Evolutionary conservation across 2,797 vertebrate genomes (phyloP).

Genomic region (Pitangus sulphuratus): DNA sequence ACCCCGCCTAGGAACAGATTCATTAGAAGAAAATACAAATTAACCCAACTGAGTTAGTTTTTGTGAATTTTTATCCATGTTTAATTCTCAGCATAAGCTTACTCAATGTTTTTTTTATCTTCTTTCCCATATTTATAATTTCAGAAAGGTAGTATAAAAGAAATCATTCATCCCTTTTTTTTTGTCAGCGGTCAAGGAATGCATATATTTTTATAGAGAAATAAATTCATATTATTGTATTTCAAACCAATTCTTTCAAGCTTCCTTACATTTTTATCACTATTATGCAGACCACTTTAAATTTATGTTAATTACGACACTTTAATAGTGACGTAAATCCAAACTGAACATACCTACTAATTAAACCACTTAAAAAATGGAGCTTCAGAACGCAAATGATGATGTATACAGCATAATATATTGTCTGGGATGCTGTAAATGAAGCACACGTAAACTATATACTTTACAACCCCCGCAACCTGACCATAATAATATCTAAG

Average conservation of each 20-base stretch:
- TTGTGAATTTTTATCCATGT: neutral
- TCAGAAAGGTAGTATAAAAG: neutral
- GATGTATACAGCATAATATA: neutral
- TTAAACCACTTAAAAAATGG: neutral
- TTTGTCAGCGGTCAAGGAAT: neutral
- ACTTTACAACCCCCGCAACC: neutral
- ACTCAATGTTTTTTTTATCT: neutral
- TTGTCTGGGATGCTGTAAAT: neutral
- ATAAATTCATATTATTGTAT: neutral
- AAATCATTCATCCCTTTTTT: neutral
- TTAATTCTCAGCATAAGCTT: neutral
- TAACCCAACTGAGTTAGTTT: neutral
- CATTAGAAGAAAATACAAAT: neutral
- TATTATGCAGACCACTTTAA: neutral
- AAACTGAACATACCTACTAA: neutral
- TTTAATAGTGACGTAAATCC: neutral
- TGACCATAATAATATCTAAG: neutral
- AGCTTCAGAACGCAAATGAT: neutral
- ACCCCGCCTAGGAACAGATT: neutral
- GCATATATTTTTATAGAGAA: neutral
- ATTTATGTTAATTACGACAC: neutral
- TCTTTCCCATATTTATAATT: neutral
- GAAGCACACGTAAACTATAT: neutral
- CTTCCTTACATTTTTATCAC: neutral
- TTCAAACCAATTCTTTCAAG: neutral